Base-by-base conservation (phyloP, 2,113 vertebrate genomes). In the Myotis yumanensis region DNA sequence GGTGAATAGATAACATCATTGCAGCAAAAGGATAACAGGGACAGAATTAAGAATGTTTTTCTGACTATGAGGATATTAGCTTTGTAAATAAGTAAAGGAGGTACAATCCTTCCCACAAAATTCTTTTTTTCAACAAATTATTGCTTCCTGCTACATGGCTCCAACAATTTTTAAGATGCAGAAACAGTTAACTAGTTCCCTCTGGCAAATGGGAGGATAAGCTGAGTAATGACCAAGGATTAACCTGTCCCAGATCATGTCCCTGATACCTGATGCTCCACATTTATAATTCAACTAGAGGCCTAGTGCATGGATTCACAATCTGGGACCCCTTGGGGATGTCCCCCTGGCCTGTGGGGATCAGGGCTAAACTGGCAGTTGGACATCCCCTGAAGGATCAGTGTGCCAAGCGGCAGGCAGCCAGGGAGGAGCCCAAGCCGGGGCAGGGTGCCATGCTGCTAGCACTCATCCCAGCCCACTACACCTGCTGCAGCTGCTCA, bases 381-480 rank as follows among this genome's bases (percentile, higher is more conserved):
- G 1, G 57, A 59, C 57, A 11, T 10, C 20, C 57, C 8, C 20
- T 0, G 22, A 59, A 8, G 57, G 57, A 59, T 59, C 22, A 59
- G 57, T 59, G 20, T 0, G 0, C 22, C 57, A 57, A 59, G 22
- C 10, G 22, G 57, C 57, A 59, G 57, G 57, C 2, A 0, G 57
- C 54, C 22, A 3, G 37, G 37, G 37, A 37, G 37, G 37, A 37
- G 37, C 37, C 37, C 37, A 37, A 37, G 37, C 4, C 37, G 37
- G 37, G 37, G 37, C 37, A 4, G 37, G 37, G 37, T 4, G 8
- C 54, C 54, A 57, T 1, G 7, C 20, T 1, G 8, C 22, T 59
- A 9, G 0, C 0, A 5, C 57, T 59, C 57, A 59, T 59, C 57
- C 57, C 2, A 3, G 22, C 57, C 57, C 9, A 1, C 57, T 25